Base-by-base conservation (phyloP, 1,140 invertebrate species). In the Danaus plexippus region DNA sequence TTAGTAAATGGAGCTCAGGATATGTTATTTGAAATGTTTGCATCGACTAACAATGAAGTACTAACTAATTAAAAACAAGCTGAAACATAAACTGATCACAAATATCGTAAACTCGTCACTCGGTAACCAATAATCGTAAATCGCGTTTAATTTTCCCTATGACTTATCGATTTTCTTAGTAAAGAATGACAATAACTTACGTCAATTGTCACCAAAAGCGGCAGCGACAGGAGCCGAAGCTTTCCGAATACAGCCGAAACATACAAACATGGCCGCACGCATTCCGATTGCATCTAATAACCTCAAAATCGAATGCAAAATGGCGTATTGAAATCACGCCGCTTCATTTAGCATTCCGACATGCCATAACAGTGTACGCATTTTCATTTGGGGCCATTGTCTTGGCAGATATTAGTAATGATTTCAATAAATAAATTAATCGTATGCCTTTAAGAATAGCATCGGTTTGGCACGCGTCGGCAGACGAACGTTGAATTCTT, bases 391-490 rank as follows among this genome's bases (percentile, higher is more conserved):
- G 77, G 69, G 73, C 82, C 76, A 85, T 85, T 85, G 82, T 85
- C 72, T 85, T 77, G 72, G 71, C 74, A 77, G 82, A 82, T 85
- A 83, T 83, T 83, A 85, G 82, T 85, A 83, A 76, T 80, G 82
- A 85, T 85, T 85, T 85, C 77, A 83, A 83, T 85, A 85, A 82
- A 85, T 85, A 83, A 83, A 85, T 85, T 85, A 85, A 81, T 80
- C 72, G 81, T 80, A 78, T 83, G 72, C 71, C 66, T 69, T 73
- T 74, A 66, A 70, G 64, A 75, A 85, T 80, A 85, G 82, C 73
- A 74, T 73, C 59, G 67, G 72, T 82, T 85, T 85, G 82, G 82
- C 82, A 85, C 82, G 80, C 77, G 82, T 68, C 73, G 69, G 46
- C 56, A 71, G 66, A 85, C 78, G 71, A 65, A 57, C 66, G 71